Conservation (phyloP, 2,888 invertebrate genomes). For the Chorisops tibialis region DNA sequence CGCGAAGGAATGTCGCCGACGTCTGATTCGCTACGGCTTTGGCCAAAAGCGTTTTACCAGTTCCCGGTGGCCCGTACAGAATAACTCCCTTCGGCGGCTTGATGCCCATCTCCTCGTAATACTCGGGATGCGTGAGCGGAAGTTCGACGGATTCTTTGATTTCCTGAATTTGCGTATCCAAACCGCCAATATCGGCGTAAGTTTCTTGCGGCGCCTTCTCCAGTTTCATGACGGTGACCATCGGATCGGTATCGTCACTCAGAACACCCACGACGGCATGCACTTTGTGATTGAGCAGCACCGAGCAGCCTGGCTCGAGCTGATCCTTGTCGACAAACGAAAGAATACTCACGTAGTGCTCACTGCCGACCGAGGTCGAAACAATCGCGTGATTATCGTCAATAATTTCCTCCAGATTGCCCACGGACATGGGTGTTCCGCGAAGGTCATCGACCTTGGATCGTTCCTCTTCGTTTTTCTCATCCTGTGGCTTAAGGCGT, state of each 20-base stretch:
- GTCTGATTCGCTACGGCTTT: slow-evolving; percentile 99
- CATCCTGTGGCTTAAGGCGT: slow-evolving; percentile 96
- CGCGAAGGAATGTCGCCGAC: slow-evolving; percentile 96
- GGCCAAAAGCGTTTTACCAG: slow-evolving; percentile 95
- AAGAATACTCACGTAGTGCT: slow-evolving; percentile 98
- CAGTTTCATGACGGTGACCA: slow-evolving; percentile 99
- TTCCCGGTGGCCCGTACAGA: slow-evolving; percentile 96
- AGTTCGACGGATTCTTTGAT: slow-evolving; percentile 98
- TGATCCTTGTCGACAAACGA: slow-evolving; percentile 99
- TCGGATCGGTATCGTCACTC: slow-evolving; percentile 99
- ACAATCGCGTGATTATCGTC: slow-evolving; percentile 99
- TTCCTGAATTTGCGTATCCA: slow-evolving; percentile 96
- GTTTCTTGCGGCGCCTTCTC: slow-evolving; percentile 99
- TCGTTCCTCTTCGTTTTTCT: slow-evolving; percentile 97
- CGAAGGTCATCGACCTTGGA: slow-evolving; percentile 97
- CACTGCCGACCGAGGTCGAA: slow-evolving; percentile 97
- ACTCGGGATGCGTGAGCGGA: slow-evolving; percentile 98
- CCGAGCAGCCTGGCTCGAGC: slow-evolving; percentile 97
- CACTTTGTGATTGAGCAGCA: slow-evolving; percentile 97
- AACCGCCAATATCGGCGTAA: slow-evolving; percentile 96
- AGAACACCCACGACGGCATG: slow-evolving; percentile 99
- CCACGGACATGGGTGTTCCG: slow-evolving; percentile 99
- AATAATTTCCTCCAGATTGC: slow-evolving; percentile 98
- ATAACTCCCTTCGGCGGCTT: slow-evolving; percentile 99
- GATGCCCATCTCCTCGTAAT: slow-evolving; percentile 99